Base-by-base conservation (phyloP, 2,888 invertebrate species). In the Balanococcus diminutus region DNA sequence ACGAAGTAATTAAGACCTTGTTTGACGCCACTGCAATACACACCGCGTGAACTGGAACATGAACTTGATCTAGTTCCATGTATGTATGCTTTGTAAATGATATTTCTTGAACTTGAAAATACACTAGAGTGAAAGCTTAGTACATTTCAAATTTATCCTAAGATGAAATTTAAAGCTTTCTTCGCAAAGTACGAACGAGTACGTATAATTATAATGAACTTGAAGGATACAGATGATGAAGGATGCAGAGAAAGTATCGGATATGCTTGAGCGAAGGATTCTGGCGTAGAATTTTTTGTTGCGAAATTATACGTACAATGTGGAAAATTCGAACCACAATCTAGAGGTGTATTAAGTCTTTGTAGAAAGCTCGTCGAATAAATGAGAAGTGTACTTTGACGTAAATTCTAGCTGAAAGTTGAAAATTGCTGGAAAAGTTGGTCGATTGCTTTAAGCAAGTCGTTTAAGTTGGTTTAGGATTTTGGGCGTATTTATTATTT, bases 21-120 rank as follows among this genome's bases (percentile, higher is more conserved):
- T 67, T 67, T 5, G 3, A 31, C n/a, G n/a, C n/a, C n/a, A n/a
- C n/a, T 16, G 67, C 16, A 67, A 67, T 16, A 11, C 22, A 61
- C 67, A 67, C 56, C 67, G 67, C 67, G 67, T 67, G 67, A 67
- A 67, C 67, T 67, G 67, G 67, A 67, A 67, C 67, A 28, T 28
- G 67, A 67, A 67, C 67, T 67, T 67, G 67, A 67, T 67, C 67
- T 67, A 28, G 67, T 67, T 67, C 67, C 67, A 16, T 19, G 56
- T 6, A 19, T 22, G 22, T 56, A 19, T 56, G 8, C 22, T 22
- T 9, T 28, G 67, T 25, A 67, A 28, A 28, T 67, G 67, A 67
- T 67, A 67, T 67, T 67, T 67, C 67, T 67, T 67, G 67, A 67
- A 67, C 67, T 67, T 67, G 67, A 67, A 28, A 67, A 28, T 8